A percentile compares a stretch with the other conserved stretches of the same genome.
These are phyloP conservation scores for Melopsittacus undulatus DNA, from an alignment of 2,797 vertebrate species.

Conservation along the genomic window DNA sequence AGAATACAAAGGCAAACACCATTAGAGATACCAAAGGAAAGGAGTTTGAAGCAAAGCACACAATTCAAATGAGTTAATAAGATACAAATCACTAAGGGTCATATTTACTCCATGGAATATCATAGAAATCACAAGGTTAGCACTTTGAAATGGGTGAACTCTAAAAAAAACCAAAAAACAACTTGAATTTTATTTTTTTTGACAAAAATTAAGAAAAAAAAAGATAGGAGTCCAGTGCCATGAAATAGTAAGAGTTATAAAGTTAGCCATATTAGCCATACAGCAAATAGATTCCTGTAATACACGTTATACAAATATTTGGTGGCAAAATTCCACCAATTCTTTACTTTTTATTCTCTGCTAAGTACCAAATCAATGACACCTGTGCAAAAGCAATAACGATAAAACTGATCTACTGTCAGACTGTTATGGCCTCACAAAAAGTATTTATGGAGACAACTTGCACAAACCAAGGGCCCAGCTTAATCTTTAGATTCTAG, in stretches of 20 bases:
- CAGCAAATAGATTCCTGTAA: not conserved
- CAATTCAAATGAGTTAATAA: not conserved
- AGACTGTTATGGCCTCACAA: not conserved
- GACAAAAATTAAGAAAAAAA: not conserved
- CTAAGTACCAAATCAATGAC: not conserved
- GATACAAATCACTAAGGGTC: not conserved
- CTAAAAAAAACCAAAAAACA: accelerated
- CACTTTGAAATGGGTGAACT: not conserved
- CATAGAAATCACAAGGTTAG: not conserved
- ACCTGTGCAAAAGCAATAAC: not conserved
- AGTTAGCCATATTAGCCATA: not conserved
- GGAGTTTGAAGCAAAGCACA: not conserved
- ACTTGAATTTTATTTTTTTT: not conserved
- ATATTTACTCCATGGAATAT: not conserved
- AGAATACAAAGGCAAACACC: not conserved
- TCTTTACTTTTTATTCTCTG: not conserved
- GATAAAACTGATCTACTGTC: not conserved
- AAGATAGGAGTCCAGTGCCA: accelerated
- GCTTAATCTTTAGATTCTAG: not conserved
- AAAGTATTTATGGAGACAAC: not conserved
- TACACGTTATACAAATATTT: not conserved
- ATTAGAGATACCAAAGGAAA: not conserved
- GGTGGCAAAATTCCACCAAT: not conserved
- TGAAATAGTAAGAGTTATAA: not conserved
- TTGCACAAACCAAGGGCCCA: not conserved